phyloP scores from a whole-genome alignment of 2,888 invertebrate species.

The Psylliodes chrysocephalus region DNA sequence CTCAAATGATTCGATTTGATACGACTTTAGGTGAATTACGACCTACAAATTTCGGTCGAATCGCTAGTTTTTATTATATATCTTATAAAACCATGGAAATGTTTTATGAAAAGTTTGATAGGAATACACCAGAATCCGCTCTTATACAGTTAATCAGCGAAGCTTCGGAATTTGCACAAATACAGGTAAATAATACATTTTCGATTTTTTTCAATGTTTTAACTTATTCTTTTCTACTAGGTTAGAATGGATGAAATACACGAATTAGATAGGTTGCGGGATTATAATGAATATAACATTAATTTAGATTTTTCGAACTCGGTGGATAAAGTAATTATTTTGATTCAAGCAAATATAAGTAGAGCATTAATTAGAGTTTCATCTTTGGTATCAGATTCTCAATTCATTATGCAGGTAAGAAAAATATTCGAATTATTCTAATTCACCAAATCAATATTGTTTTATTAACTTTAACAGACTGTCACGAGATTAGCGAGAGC shows the following conservation, averaged over 20 bases:
- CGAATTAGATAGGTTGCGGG: constrained; percentile 84
- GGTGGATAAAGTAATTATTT: constrained; percentile 94
- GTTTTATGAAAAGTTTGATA: constrained; percentile 84
- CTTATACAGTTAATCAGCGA: constrained; percentile 91
- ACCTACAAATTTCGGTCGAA: constrained; percentile 90
- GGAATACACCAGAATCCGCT: constrained; percentile 86
- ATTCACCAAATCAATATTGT: neutral
- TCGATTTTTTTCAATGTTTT: too few species aligned
- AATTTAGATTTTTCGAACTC: constrained; percentile 88
- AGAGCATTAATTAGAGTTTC: constrained; percentile 83
- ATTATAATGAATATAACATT: constrained; percentile 81
- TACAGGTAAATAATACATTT: constrained; percentile 74
- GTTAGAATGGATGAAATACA: constrained; percentile 94
- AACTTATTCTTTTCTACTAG: constrained; percentile 60
- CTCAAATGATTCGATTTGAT: constrained; percentile 94
- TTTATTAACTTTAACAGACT: constrained; percentile 73
- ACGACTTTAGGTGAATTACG: constrained; percentile 83
- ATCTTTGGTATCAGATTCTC: constrained; percentile 88
- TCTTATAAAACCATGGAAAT: constrained; percentile 94
- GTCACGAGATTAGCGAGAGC: constrained; percentile 90
- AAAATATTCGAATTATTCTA: neutral
- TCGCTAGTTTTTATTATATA: constrained; percentile 97
- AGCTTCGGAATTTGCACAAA: constrained; percentile 94
- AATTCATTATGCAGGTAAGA: constrained; percentile 86
- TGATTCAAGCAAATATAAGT: constrained; percentile 91